Percentiles rank a stretch among this genome's conserved stretches.
phyloP scores from a whole-genome alignment of 92 coral and sea anemone genomes.

The Parazoanthus swiftii region DNA sequence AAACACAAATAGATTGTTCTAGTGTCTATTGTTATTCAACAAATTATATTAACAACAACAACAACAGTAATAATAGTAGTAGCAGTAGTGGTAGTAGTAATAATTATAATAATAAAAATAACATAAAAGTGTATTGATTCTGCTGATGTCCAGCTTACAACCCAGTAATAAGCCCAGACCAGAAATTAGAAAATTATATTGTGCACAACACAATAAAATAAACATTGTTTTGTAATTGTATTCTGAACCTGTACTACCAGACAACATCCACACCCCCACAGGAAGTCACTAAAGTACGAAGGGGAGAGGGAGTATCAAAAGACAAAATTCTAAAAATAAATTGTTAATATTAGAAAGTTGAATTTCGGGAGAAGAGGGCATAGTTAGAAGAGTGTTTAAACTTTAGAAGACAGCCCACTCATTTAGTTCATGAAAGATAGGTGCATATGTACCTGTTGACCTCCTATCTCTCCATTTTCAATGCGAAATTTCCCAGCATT shows the following conservation, averaged over 20 bases:
- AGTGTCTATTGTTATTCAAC: background rate
- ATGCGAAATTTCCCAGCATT: constrained; percentile 43
- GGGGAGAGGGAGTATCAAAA: background rate
- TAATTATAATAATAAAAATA: background rate
- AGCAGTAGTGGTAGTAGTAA: background rate
- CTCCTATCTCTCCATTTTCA: constrained; percentile 40
- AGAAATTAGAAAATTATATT: too few relatives aligned
- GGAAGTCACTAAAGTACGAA: too few relatives aligned
- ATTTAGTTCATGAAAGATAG: background rate
- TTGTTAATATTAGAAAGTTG: too few relatives aligned
- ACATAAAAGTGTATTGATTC: background rate
- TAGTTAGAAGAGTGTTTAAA: background rate
- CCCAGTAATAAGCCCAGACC: background rate
- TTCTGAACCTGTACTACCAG: background rate
- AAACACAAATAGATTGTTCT: background rate
- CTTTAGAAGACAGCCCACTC: background rate
- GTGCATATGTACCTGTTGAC: constrained; percentile 30
- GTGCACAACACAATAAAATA: too few relatives aligned
- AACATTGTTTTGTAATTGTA: too few relatives aligned
- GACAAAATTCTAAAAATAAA: too few relatives aligned
- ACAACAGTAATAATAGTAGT: too few relatives aligned
- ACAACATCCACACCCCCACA: too few relatives aligned
- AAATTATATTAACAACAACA: background rate
- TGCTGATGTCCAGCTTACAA: too few relatives aligned
- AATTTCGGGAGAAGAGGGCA: background rate